Conservation (phyloP, 2,113 vertebrate species). For the Rhizomys pruinosus region DNA sequence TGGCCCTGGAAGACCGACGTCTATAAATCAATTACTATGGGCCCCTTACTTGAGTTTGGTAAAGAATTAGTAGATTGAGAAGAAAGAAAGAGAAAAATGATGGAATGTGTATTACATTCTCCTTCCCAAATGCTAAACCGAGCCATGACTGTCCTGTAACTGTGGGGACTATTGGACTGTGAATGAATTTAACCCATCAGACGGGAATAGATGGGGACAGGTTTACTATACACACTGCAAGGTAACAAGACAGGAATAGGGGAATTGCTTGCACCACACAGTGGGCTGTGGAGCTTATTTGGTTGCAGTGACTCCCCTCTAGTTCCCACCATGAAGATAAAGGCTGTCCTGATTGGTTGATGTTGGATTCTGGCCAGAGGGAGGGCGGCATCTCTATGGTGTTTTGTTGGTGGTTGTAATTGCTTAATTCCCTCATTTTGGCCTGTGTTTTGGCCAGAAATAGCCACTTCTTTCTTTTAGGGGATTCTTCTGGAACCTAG, state of each 20-base stretch:
- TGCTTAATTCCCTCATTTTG: background rate
- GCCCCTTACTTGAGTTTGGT: background rate
- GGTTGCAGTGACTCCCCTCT: too few species aligned
- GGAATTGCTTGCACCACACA: background rate
- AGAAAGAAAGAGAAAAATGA: background rate
- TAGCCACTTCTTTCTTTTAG: too few species aligned
- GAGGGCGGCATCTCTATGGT: background rate
- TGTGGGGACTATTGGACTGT: background rate
- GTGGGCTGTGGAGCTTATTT: background rate
- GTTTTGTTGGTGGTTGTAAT: too few species aligned
- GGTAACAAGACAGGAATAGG: background rate
- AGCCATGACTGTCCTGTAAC: background rate
- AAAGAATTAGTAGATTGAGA: background rate
- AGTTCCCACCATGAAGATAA: background rate
- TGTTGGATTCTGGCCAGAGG: background rate
- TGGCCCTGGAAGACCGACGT: background rate
- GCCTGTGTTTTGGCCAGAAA: background rate
- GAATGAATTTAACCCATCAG: background rate
- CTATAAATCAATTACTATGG: background rate
- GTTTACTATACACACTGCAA: background rate
- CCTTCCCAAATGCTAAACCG: background rate
- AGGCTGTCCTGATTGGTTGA: background rate
- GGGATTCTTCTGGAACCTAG: background rate
- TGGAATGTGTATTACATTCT: background rate
- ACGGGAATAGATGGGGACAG: background rate